Base-by-base conservation (phyloP, 2,113 vertebrate species). In the Globicephala melas region DNA sequence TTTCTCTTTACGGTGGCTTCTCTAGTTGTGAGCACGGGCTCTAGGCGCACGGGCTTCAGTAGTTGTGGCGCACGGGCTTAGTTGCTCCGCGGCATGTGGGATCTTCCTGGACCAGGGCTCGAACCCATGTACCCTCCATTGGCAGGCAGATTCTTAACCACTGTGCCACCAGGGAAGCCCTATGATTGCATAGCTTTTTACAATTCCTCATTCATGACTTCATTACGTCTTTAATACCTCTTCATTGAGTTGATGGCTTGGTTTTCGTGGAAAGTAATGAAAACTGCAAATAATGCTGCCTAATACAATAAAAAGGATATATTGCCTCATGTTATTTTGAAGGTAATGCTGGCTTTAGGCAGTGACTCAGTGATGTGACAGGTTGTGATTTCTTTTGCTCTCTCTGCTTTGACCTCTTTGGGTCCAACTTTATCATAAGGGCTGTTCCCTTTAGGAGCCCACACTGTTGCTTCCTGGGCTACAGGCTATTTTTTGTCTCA, bases 221-320 rank as follows among this genome's bases (percentile, higher is more conserved):
- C 53, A 44, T 94, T 91, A 47, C 14, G 7, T 65, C 41, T 88
- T 80, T 93, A 92, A 41, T 94, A 65, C 41, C 23, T 96, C 85
- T 79, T 94, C 76, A 65, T 53, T 12, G 17, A 91, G 33, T 60
- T 63, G 38, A 91, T 84, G 63, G 31, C 20, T 68, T 58, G 25
- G n/a, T 95, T 89, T 96, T 26, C 11, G 15, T 36, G n/a, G 65
- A 91, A 91, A 97, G 77, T 68, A 36, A 76, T 47, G 31, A 36
- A 85, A 65, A 41, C 23, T 87, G n/a, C 25, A 79, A 41, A 62
- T 41, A 62, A 82, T 50, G 31, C 36, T 76, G 50, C 18, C 8
- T 90, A 80, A 70, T 25, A 83, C 11, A 2, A 70, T 84, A 44
- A 79, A 90, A 82, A 58, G 3, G 47, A 55, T 47, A 36, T 36